phyloP scores from a whole-genome alignment of 1,140 invertebrate species.

The Zaprionus ornatus region DNA sequence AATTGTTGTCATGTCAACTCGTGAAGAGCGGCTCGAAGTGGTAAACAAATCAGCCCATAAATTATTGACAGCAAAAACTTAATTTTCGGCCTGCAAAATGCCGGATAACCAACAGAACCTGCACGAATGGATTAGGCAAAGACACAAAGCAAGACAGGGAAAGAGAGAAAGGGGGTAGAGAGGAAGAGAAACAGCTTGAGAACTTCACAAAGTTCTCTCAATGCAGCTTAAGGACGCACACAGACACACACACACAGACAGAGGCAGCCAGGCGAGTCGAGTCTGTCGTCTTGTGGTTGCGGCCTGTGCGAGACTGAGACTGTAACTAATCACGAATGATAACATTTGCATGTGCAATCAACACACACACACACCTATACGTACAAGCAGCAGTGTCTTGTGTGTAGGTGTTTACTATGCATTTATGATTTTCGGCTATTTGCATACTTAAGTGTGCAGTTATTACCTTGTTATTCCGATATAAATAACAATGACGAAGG shows the following conservation, averaged over 20 bases:
- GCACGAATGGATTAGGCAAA: slow-evolving; percentile 21
- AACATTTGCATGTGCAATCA: slow-evolving; percentile 76
- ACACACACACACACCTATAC: slow-evolving; percentile 22
- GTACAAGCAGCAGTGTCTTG: slow-evolving; percentile 6
- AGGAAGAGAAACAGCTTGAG: not conserved
- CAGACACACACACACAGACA: slow-evolving; percentile 1
- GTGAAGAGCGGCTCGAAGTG: slow-evolving; percentile 27
- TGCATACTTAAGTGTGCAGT: slow-evolving; percentile 82
- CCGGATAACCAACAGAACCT: slow-evolving; percentile 19
- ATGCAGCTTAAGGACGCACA: slow-evolving; percentile 17
- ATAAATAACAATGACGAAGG: slow-evolving; percentile 68
- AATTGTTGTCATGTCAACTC: slow-evolving; percentile 57
- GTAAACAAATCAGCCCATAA: slow-evolving; percentile 47
- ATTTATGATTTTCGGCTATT: slow-evolving; percentile 70
- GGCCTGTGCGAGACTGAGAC: slow-evolving; percentile 63
- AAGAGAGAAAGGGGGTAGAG: too few relatives aligned
- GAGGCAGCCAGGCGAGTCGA: slow-evolving; percentile 22
- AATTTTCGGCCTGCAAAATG: slow-evolving; percentile 45
- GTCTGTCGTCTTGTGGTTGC: slow-evolving; percentile 50
- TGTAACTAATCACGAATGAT: slow-evolving; percentile 82
- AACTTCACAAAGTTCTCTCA: not conserved
- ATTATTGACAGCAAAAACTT: slow-evolving; percentile 60
- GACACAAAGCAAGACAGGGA: not conserved
- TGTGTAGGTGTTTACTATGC: slow-evolving; percentile 52
- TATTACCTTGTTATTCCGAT: slow-evolving; percentile 81